Evolutionary conservation across 2,797 vertebrate genomes (phyloP).

Genomic region (Syngnathus rostellatus): DNA sequence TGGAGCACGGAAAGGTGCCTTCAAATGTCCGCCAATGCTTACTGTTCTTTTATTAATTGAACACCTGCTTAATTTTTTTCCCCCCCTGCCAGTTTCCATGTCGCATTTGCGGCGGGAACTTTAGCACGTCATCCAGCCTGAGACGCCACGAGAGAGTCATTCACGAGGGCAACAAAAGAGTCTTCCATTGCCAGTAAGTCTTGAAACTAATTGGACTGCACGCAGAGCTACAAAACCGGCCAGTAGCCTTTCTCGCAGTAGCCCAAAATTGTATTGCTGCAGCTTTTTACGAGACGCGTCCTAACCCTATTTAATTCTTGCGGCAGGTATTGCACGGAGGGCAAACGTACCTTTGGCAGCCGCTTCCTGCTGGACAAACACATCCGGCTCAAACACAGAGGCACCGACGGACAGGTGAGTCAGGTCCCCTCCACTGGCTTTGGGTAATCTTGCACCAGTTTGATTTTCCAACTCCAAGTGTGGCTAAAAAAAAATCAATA

Average conservation of each 20-base stretch:
- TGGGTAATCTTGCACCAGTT: background rate
- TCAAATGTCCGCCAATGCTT: background rate
- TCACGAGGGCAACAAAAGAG: slow-evolving; percentile 89
- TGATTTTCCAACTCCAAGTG: background rate
- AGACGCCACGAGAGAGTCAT: slow-evolving; percentile 88
- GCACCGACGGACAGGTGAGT: slow-evolving; percentile 62
- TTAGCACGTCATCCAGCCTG: slow-evolving; percentile 90
- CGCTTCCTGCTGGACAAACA: slow-evolving; percentile 91
- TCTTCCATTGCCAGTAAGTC: slow-evolving; percentile 88
- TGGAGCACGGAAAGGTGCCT: slow-evolving; percentile 86
- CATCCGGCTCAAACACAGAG: slow-evolving; percentile 82
- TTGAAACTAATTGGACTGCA: background rate
- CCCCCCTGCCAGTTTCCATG: slow-evolving; percentile 79
- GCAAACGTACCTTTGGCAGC: slow-evolving; percentile 91
- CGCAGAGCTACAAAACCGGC: background rate
- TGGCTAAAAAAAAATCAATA: background rate
- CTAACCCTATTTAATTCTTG: background rate
- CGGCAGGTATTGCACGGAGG: slow-evolving; percentile 87
- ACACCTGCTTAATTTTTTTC: background rate
- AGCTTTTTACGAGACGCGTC: too few relatives aligned
- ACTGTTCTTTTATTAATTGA: background rate
- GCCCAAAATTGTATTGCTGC: too few relatives aligned
- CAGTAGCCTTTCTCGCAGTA: too few relatives aligned
- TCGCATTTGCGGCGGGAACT: slow-evolving; percentile 86
- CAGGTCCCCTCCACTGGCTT: too few relatives aligned